Conservation (phyloP, 2,888 invertebrate genomes). For the Melitaea athalia region DNA sequence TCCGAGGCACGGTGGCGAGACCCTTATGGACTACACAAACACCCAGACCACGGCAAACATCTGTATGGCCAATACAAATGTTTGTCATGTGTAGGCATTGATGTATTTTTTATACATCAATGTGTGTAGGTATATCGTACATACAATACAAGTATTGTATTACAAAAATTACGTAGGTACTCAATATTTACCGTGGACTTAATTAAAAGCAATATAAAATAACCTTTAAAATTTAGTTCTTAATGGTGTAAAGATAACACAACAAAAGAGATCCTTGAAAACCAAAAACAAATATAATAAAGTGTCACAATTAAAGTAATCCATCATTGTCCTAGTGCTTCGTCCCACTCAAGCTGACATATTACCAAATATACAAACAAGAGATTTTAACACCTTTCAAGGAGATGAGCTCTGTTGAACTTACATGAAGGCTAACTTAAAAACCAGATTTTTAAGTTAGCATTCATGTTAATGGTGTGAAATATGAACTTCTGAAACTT, state of each 20-base stretch:
- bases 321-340: slow-evolving; percentile 27
- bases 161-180: no score
- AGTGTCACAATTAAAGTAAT: slow-evolving; percentile 21
- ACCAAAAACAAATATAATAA: slow-evolving; percentile 16
- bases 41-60: no score
- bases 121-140: no score
- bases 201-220: background rate
- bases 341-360: slow-evolving; percentile 21
- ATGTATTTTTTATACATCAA: no score
- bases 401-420: slow-evolving; percentile 44
- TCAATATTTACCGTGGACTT: background rate
- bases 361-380: slow-evolving; percentile 40
- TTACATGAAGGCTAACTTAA: slow-evolving; percentile 32
- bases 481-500: no score
- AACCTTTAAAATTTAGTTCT: background rate
- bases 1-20: no score
- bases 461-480: no score
- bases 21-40: no score
- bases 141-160: no score
- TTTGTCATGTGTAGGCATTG: no score
- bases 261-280: slow-evolving; percentile 1
- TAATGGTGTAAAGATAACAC: background rate
- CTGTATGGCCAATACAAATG: no score
- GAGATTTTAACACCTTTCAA: slow-evolving; percentile 60
- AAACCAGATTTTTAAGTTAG: no score